Evolutionary conservation across 2,113 vertebrate species (phyloP), one percentile per base, ranked within the genome.

Genomic region (Antechinus flavipes): DNA sequence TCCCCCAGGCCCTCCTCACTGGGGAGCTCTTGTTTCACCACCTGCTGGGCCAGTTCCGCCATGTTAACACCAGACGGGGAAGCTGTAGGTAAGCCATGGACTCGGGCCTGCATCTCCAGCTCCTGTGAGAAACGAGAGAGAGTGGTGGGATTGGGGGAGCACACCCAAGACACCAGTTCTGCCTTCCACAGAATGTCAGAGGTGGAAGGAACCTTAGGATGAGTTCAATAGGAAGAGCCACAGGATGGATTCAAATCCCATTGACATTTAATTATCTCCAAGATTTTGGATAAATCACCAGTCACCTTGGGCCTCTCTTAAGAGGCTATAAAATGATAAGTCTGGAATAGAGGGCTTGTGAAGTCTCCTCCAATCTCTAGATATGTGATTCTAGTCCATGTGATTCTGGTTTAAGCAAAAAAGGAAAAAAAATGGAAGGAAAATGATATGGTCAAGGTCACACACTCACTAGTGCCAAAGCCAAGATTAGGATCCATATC

Each of bases 51-150:
- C 97, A 99, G 94, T 95, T 99, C 99, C 0, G 98, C 96, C 84
- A 99, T 98, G 97, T 99, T 99, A 98, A 99, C 94, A 0, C 99
- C 99, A 0, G 99, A 99, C 0, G 99, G 99, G 0, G 99, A 99
- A 98, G 95, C 97, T 97, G 97, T 99, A 93, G 99, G 99, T 55
- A 99, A 99, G 84, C 99, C 99, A 0, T 99, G 99, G 92, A 99
- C 96, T 0, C 98, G 99, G 0, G 99, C 99, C 98, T 99, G 99
- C 99, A 99, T 99, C 98, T 99, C 99, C 98, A 99, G 97, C 98
- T 99, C 99, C 99, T 99, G 98, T 56, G 93, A 53, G 98, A 84
- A 84, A 76, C 25, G 92, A 26, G 24, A 94, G 0, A 97, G 92
- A 96, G 95, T 76, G 54, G 84, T 49, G 27, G 42, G 68, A 8